A percentile compares a stretch with the other conserved stretches of the same genome.
phyloP scores from a whole-genome alignment of 2,888 invertebrate genomes.

The Lydus trimaculatus region DNA sequence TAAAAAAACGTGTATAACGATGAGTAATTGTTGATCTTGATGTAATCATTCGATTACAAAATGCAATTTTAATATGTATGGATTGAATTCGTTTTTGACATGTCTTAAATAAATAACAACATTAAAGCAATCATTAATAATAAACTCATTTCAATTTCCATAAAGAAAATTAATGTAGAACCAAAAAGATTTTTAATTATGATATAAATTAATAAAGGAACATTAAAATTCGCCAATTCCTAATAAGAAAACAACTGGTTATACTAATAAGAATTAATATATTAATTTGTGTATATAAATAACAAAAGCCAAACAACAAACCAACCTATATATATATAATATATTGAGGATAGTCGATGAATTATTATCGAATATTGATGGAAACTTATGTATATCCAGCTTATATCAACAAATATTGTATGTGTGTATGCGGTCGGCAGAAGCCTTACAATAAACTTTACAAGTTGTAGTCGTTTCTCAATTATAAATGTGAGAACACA shows the following conservation, averaged over 20 bases:
- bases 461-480: constrained; percentile 56
- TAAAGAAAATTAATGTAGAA: constrained; percentile 8
- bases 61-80: too few relatives aligned
- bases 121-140: background rate
- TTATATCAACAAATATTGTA: constrained; percentile 36
- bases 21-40: too few relatives aligned
- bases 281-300: constrained; percentile 37
- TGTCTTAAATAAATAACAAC: background rate
- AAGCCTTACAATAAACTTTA: constrained; percentile 57
- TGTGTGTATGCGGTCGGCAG: constrained; percentile 48
- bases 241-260: constrained; percentile 26
- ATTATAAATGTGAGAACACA: constrained; percentile 57
- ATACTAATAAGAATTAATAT: constrained; percentile 35
- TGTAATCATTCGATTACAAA: too few relatives aligned
- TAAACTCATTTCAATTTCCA: background rate
- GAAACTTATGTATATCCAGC: constrained; percentile 35
- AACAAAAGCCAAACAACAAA: constrained; percentile 21
- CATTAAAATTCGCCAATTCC: background rate
- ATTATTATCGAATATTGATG: constrained; percentile 51
- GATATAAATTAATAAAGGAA: constrained; percentile 22
- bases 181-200: constrained; percentile 27
- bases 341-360: constrained; percentile 47
- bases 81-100: too few relatives aligned
- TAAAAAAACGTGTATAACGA: too few relatives aligned
- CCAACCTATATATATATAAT: constrained; percentile 41